Evolutionary conservation across 2,888 invertebrate species (phyloP), one percentile per base, ranked within the genome.

Genomic region (Lycaena phlaeas): DNA sequence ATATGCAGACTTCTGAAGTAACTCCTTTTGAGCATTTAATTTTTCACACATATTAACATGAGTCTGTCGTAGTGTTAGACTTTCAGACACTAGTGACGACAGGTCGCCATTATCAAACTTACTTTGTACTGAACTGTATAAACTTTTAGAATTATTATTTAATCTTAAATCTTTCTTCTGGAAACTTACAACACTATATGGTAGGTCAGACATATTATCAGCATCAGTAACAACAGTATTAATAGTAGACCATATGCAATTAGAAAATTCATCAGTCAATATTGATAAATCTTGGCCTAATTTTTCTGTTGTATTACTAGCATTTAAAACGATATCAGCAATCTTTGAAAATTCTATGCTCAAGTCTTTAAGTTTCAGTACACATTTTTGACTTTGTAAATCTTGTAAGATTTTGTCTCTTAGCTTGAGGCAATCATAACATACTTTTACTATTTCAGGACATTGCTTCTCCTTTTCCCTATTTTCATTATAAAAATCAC

Each of bases 361-460:
- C 26, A 85, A 64, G 52, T 84, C 81, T 49, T 73, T 66, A 1
- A 85, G 60, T 51, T 84, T 85, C 28, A 79, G 52, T 25, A 77
- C 61, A 59, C 79, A 81, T 12, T 70, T 59, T 50, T 85, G 84
- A 36, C 72, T 65, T n/a, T 70, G 67, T 28, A 77, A 59, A 52
- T 84, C 78, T 41, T 60, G 59, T 28, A 88, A 58, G 43, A 87
- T 73, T 53, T 68, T 77, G 49, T 79, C 85, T 50, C 87, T 77
- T 3, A 82, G 57, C 59, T 86, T 87, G 0, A 89, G 63, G 43
- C 87, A 87, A 41, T 86, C 76, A 48, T 87, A 88, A 25, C 88
- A 71, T 31, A 87, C 61, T 57, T 86, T 87, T 14, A 85, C 82
- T 54, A 89, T 88, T 28, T 85, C 81, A 41, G 68, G 65, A 48